phyloP scores from a whole-genome alignment of 2,113 vertebrate genomes.

The Cettia cetti region DNA sequence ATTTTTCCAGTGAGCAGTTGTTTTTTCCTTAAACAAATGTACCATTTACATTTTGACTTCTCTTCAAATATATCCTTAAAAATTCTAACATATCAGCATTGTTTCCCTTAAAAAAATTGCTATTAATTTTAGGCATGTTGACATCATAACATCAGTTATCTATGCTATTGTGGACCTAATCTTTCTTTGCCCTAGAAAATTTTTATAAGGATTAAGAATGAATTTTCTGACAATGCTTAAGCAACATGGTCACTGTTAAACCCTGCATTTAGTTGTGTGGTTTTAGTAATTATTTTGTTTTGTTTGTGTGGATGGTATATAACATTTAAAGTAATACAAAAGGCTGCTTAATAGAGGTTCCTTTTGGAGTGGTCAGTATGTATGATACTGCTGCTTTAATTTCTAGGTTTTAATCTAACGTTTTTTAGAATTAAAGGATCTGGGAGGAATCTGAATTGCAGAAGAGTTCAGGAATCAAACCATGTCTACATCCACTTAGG shows the following conservation, averaged over 20 bases:
- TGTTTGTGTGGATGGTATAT: background rate
- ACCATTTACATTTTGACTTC: background rate
- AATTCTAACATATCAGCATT: background rate
- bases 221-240: slow-evolving; percentile 1
- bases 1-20: background rate
- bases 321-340: background rate
- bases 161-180: background rate
- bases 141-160: background rate
- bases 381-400: background rate
- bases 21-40: background rate
- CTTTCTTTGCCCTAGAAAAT: slow-evolving; percentile 53
- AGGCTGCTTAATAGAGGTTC: background rate
- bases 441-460: background rate
- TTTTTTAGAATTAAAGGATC: background rate
- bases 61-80: background rate
- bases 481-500: background rate
- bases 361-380: fast-evolving
- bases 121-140: background rate
- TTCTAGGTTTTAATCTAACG: background rate
- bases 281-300: background rate
- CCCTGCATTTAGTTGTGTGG: background rate
- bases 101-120: background rate
- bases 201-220: background rate
- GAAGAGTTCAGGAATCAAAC: background rate
- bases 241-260: background rate